Evolutionary conservation across 2,113 vertebrate species (phyloP).

Genomic region (Fulica atra): DNA sequence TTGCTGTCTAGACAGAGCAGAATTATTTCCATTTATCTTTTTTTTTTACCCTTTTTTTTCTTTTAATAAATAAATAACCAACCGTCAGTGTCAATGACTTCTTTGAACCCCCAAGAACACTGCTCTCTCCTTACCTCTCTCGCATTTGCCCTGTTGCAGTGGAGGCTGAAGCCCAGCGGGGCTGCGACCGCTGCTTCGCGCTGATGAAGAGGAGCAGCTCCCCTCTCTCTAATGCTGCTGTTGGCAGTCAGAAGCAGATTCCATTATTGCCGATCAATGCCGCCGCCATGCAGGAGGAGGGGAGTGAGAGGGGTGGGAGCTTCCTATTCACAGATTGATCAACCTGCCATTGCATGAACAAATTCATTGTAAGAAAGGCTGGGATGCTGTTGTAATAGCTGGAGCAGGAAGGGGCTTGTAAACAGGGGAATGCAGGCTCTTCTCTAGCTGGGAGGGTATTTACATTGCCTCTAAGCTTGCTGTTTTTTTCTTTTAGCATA

Average conservation of each 20-base stretch:
- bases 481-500: constrained; percentile 29
- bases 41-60: neutral
- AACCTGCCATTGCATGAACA: constrained; percentile 80
- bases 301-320: constrained; percentile 76
- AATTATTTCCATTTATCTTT: neutral
- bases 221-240: constrained; percentile 75
- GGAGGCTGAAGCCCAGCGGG: constrained; percentile 41
- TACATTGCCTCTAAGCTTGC: constrained; percentile 56
- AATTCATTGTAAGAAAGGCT: constrained; percentile 71
- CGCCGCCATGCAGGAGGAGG: constrained; percentile 75
- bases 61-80: neutral
- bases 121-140: neutral
- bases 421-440: constrained; percentile 45
- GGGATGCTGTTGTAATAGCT: constrained; percentile 70
- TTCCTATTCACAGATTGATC: constrained; percentile 82
- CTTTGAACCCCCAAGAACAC: neutral
- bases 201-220: constrained; percentile 65
- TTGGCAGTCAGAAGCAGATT: constrained; percentile 74
- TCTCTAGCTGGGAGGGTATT: constrained; percentile 52
- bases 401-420: constrained; percentile 65
- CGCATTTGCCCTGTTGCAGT: neutral
- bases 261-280: constrained; percentile 85
- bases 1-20: neutral
- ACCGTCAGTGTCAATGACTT: neutral
- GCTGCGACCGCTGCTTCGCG: constrained; percentile 53